Percentiles rank a stretch among this genome's conserved stretches.
Evolutionary conservation across 2,113 vertebrate genomes (phyloP).

Genomic region (Melierax canorus): DNA sequence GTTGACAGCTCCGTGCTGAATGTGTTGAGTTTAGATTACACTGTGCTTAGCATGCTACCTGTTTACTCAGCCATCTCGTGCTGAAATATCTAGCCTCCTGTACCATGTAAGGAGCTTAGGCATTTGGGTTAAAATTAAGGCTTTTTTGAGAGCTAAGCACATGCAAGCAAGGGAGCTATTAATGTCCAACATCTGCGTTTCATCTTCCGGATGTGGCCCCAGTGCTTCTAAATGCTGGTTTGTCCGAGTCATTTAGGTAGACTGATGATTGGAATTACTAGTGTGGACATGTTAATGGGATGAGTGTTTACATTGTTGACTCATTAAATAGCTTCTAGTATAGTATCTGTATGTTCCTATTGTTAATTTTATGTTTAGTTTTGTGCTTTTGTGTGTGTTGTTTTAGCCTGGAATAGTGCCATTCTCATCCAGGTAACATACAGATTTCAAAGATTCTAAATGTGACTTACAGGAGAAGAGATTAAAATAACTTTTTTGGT

Average conservation of each 20-base stretch:
- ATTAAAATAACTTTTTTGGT: neutral
- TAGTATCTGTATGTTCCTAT: neutral
- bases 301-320: neutral
- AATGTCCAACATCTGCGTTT: neutral
- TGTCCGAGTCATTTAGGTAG: neutral
- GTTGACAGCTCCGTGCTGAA: neutral
- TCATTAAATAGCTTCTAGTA: neutral
- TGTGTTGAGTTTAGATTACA: neutral
- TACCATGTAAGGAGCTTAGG: neutral
- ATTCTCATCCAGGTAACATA: neutral
- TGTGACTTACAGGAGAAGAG: neutral
- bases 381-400: fast-evolving
- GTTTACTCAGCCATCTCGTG: neutral
- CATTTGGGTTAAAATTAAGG: neutral
- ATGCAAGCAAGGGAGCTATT: neutral
- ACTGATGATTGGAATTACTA: neutral
- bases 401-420: neutral
- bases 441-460: neutral
- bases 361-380: neutral
- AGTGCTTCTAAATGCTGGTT: neutral
- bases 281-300: neutral
- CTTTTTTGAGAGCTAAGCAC: neutral
- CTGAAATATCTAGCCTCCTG: neutral
- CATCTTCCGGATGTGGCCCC: neutral
- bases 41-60: neutral